Conservation (phyloP, 2,888 invertebrate species). For the Torymus tubicola region DNA sequence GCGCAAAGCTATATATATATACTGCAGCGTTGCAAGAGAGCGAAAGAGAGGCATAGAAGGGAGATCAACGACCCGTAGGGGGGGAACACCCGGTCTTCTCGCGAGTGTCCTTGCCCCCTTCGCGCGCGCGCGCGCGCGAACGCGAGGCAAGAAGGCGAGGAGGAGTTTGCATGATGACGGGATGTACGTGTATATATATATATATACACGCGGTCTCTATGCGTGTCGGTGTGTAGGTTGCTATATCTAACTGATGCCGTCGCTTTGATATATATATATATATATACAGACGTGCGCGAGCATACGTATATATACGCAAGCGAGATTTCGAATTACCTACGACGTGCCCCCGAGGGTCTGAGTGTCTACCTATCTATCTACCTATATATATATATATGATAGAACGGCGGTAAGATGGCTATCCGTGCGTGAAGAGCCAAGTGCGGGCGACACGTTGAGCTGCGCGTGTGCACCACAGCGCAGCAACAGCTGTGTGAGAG, state of each 20-base stretch:
- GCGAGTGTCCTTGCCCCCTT: slow-evolving; percentile 46
- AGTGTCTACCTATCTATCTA: neutral
- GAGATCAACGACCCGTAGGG: slow-evolving; percentile 38
- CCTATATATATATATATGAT: no score
- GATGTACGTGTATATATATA: neutral
- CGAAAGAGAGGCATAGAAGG: neutral
- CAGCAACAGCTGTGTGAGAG: no score
- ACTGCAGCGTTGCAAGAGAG: neutral
- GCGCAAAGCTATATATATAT: neutral
- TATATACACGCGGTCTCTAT: no score
- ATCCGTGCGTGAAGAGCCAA: slow-evolving; percentile 28
- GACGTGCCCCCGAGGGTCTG: neutral
- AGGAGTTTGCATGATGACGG: neutral
- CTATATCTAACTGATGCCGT: slow-evolving; percentile 32
- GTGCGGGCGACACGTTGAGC: no score
- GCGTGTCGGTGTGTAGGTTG: neutral
- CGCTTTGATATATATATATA: neutral
- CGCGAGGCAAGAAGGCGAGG: neutral
- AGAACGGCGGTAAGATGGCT: neutral
- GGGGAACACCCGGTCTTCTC: slow-evolving; percentile 38
- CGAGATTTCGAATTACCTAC: slow-evolving; percentile 16
- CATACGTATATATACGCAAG: neutral
- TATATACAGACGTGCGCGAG: neutral
- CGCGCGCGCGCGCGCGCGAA: neutral
- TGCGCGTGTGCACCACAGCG: no score